Percentiles rank a stretch among this genome's conserved stretches.
These are phyloP conservation scores for Plotosus lineatus DNA, from an alignment of 2,113 vertebrate genomes.

Conservation along the genomic window DNA sequence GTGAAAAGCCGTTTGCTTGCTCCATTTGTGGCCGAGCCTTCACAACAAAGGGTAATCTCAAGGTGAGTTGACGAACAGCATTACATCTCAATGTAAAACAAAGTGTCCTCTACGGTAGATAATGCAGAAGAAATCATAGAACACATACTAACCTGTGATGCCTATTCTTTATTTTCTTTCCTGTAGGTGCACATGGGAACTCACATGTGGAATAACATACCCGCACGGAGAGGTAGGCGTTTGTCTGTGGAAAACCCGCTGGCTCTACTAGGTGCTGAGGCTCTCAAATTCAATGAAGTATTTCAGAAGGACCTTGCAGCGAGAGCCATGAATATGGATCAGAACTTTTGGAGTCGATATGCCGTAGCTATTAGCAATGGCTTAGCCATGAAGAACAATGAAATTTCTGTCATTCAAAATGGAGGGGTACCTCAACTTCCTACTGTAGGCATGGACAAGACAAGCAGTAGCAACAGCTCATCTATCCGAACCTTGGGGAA, in stretches of 20 bases:
- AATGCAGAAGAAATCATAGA: background rate
- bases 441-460: conserved; percentile 82
- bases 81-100: background rate
- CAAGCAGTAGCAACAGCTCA: conserved; percentile 76
- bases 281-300: conserved; percentile 91
- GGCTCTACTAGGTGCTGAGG: conserved; percentile 87
- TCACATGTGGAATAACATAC: conserved; percentile 98
- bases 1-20: conserved; percentile 98
- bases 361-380: conserved; percentile 92
- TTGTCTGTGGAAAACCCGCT: conserved; percentile 95
- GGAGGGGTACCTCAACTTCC: conserved; percentile 88
- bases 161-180: background rate
- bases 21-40: conserved; percentile 96
- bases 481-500: conserved; percentile 82
- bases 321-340: conserved; percentile 91
- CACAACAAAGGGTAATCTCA: conserved; percentile 99
- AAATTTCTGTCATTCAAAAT: conserved; percentile 98
- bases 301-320: conserved; percentile 96
- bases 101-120: background rate
- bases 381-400: conserved; percentile 95
- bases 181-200: conserved; percentile 98
- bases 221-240: conserved; percentile 89
- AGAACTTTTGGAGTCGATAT: conserved; percentile 95
- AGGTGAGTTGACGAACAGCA: conserved; percentile 73
- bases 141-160: background rate